phyloP scores from a whole-genome alignment of 2,797 vertebrate genomes.

The Sebastes dallii region DNA sequence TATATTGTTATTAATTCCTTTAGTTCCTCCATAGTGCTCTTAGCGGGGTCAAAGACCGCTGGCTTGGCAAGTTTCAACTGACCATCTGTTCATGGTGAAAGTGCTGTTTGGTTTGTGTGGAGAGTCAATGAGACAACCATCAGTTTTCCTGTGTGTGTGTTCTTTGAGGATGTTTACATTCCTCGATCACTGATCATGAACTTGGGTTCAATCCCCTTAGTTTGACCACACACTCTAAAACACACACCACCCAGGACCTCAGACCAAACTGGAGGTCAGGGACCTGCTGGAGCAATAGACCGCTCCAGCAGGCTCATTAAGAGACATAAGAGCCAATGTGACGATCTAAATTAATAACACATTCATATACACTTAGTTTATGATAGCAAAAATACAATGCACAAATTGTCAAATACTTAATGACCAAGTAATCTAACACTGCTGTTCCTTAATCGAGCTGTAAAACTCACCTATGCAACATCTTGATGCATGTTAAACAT shows the following conservation, averaged over 20 bases:
- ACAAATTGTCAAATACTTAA: too few relatives aligned
- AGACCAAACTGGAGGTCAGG: neutral
- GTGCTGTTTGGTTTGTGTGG: neutral
- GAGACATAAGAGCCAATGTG: neutral
- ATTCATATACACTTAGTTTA: too few relatives aligned
- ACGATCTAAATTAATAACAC: neutral
- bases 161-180: slow-evolving; percentile 56
- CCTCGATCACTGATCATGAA: slow-evolving; percentile 35
- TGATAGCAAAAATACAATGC: too few relatives aligned
- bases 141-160: too few relatives aligned
- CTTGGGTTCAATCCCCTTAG: slow-evolving; percentile 37
- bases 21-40: neutral
- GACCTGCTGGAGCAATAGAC: slow-evolving; percentile 2
- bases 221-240: neutral
- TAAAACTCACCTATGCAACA: too few relatives aligned
- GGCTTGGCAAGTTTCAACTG: neutral
- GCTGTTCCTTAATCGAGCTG: too few relatives aligned
- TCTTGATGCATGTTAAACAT: too few relatives aligned
- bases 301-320: too few relatives aligned
- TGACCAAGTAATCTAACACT: too few relatives aligned
- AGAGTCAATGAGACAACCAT: neutral
- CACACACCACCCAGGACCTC: neutral
- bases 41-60: neutral
- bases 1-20: neutral
- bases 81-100: neutral